phyloP scores from a whole-genome alignment of 2,888 invertebrate species.

The Bimastos eiseni region DNA sequence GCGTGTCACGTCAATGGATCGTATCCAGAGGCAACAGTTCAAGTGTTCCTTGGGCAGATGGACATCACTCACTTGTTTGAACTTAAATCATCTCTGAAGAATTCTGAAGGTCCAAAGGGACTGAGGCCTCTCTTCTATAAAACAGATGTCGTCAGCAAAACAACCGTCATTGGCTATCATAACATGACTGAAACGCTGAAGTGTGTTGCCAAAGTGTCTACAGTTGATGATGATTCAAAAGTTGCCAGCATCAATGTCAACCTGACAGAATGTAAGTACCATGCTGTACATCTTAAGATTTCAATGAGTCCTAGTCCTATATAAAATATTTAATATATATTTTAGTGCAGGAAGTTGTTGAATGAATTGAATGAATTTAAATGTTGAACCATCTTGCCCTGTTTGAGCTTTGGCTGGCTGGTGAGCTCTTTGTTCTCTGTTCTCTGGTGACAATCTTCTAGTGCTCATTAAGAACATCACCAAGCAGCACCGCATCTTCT shows the following conservation, averaged over 20 bases:
- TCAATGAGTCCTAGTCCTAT: background rate
- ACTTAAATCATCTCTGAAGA: background rate
- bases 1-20: slow-evolving; percentile 22
- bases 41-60: slow-evolving; percentile 1
- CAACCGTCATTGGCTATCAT: slow-evolving; percentile 4
- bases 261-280: slow-evolving; percentile 29
- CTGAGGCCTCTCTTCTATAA: background rate
- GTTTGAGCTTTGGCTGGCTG: too few species aligned
- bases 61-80: slow-evolving; percentile 7
- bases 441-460: too few species aligned
- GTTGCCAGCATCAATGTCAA: slow-evolving; percentile 26
- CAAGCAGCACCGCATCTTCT: too few species aligned
- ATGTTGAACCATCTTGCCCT: background rate
- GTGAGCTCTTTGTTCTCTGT: too few species aligned
- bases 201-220: slow-evolving; percentile 18
- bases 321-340: too few species aligned
- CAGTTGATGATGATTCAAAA: background rate
- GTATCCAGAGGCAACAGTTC: slow-evolving; percentile 18
- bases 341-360: background rate
- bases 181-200: slow-evolving; percentile 18
- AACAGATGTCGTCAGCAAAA: slow-evolving; percentile 19
- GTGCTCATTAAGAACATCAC: too few species aligned
- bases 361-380: background rate
- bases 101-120: background rate
- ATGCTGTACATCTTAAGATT: background rate